These are phyloP conservation scores for Agrotis clavis DNA, from an alignment of 2,888 invertebrate genomes.

Conservation along the genomic window DNA sequence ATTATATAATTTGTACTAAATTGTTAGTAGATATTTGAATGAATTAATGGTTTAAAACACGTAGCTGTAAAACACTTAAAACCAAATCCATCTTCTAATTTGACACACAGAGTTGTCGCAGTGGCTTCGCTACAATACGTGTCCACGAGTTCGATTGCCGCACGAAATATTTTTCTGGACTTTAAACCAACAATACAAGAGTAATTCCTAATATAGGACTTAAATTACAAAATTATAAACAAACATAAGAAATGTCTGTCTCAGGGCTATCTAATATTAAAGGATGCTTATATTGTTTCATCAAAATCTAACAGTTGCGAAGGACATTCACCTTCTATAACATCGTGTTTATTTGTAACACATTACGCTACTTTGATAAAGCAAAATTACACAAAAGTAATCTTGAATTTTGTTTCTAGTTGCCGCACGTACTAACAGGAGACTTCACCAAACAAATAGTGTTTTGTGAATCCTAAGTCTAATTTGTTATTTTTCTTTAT, in stretches of 20 bases:
- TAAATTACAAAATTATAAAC: too few species aligned
- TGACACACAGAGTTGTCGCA: too few species aligned
- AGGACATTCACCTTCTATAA: slow-evolving; percentile 47
- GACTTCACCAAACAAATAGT: slow-evolving; percentile 26
- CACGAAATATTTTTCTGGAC: too few species aligned
- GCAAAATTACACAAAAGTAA: slow-evolving; percentile 35
- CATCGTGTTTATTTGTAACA: slow-evolving; percentile 24
- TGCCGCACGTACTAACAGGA: slow-evolving; percentile 32
- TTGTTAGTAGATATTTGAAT: too few species aligned
- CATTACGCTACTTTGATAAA: slow-evolving; percentile 11
- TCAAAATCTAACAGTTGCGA: neutral
- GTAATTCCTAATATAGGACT: too few species aligned
- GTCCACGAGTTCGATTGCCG: too few species aligned
- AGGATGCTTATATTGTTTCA: neutral
- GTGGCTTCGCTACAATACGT: too few species aligned
- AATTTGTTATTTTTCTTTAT: neutral
- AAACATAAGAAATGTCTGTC: neutral
- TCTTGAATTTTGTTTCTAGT: slow-evolving; percentile 41
- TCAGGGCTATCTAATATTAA: neutral
- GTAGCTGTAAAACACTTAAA: too few species aligned
- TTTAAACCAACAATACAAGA: too few species aligned
- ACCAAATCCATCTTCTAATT: too few species aligned
- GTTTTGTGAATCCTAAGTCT: slow-evolving; percentile 4
- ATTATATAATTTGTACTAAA: too few species aligned
- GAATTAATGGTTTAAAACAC: too few species aligned